phyloP scores from a whole-genome alignment of 2,113 vertebrate species.

The Notiomystis cincta region DNA sequence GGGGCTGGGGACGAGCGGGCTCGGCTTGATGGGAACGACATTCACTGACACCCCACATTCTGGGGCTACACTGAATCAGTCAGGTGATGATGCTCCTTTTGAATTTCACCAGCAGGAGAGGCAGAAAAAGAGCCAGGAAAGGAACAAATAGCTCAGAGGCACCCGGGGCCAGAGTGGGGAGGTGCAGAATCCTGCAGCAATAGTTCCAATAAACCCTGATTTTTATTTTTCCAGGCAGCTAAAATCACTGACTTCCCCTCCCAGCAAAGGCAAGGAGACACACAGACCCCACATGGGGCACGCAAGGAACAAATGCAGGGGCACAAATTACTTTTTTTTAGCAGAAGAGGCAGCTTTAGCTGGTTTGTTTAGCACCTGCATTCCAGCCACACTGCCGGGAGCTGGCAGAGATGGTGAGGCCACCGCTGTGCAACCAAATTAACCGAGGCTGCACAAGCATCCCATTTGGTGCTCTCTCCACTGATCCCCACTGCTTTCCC shows the following conservation, averaged over 20 bases:
- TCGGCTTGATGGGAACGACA: neutral
- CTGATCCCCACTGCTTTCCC: neutral
- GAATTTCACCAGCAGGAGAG: neutral
- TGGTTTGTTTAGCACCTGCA: neutral
- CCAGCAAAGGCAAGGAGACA: neutral
- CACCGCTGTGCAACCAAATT: neutral
- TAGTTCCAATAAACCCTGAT: neutral
- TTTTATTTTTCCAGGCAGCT: neutral
- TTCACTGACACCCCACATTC: neutral
- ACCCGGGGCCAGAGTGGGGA: neutral
- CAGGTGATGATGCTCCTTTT: neutral
- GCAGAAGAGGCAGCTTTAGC: neutral
- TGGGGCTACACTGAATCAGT: neutral
- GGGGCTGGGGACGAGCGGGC: neutral
- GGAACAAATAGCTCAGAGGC: neutral
- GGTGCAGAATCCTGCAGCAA: neutral
- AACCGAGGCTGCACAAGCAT: neutral
- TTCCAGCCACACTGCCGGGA: neutral
- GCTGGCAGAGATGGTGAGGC: neutral
- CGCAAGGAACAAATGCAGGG: neutral
- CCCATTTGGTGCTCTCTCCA: neutral
- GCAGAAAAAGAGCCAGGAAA: neutral
- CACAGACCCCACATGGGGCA: rapidly evolving
- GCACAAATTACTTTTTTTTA: neutral
- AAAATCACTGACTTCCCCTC: neutral